Conservation (phyloP, 2,113 vertebrate species). For the Rostratula benghalensis region DNA sequence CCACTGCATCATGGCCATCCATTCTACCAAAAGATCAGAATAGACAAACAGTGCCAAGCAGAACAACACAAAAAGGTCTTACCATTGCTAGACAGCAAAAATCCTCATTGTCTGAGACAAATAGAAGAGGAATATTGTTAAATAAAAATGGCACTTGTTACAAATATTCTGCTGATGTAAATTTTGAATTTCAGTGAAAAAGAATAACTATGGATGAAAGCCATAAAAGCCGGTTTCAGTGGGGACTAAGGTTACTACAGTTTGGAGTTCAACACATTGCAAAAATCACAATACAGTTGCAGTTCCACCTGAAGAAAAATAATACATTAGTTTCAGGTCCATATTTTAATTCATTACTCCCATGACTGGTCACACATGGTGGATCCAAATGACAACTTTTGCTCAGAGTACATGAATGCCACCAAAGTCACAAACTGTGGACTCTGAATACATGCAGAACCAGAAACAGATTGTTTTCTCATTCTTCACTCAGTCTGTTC, state of each 20-base stretch:
- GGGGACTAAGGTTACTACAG: fast-evolving
- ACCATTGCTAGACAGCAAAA: background rate
- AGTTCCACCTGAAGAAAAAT: background rate
- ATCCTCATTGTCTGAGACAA: background rate
- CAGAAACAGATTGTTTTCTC: background rate
- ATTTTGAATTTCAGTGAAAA: background rate
- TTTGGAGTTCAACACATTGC: background rate
- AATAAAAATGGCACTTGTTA: background rate
- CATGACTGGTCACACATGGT: background rate
- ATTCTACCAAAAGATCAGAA: background rate
- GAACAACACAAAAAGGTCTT: background rate
- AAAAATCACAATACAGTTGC: background rate
- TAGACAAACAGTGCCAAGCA: background rate
- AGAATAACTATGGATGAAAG: background rate
- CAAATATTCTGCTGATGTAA: background rate
- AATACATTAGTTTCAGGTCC: background rate
- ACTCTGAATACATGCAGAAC: background rate
- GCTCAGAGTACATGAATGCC: background rate
- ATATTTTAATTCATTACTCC: background rate
- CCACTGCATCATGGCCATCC: background rate
- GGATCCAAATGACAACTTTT: background rate
- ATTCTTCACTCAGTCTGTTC: fast-evolving
- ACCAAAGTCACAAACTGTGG: background rate
- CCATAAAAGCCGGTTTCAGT: background rate
- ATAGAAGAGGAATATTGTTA: background rate